Evolutionary conservation across 2,888 invertebrate species (phyloP), one percentile per base, ranked within the genome.

Genomic region (Mythimna albipuncta): DNA sequence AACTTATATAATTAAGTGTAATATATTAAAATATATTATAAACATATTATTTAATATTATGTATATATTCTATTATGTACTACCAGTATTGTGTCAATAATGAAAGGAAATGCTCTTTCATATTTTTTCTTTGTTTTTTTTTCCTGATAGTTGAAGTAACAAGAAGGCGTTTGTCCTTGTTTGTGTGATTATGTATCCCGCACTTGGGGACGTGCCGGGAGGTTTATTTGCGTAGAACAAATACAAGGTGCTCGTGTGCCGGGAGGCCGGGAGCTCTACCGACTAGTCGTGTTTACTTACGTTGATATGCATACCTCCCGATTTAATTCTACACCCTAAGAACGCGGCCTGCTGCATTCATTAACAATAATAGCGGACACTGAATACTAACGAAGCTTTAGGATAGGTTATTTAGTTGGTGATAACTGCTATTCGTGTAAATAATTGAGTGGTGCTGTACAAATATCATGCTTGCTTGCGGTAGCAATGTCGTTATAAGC

Each of bases 281-380:
- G 84, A 83, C 87, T 90, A 85, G 85, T 82, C 86, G 69, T 95
- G 91, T 95, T 95, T 95, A 91, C 89, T 85, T 86, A 90, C 91
- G 93, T 90, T 93, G 94, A 93, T 92, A 92, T 93, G 94, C 94
- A 94, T 95, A 93, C 92, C 93, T 89, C 89, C 89, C 88, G 90
- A 89, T 92, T 92, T 91, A 93, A 82, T 83, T 78, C 75, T 85
- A 78, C 59, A 74, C 75, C 83, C 83, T 85, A 72, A 79, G 77
- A 84, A 82, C 79, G 74, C 81, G 77, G 75, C 67, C 71, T 73
- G 65, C 67, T 79, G 72, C 77, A 70, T 80, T 67, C 65, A 81
- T 79, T 79, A 73, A 72, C 57, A 55, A 66, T 75, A 70, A 72
- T 61, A 74, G 68, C 84, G 70, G 85, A 85, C 85, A 83, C 83